Base-by-base conservation (phyloP, 2,113 vertebrate genomes). In the Nothocercus julius region DNA sequence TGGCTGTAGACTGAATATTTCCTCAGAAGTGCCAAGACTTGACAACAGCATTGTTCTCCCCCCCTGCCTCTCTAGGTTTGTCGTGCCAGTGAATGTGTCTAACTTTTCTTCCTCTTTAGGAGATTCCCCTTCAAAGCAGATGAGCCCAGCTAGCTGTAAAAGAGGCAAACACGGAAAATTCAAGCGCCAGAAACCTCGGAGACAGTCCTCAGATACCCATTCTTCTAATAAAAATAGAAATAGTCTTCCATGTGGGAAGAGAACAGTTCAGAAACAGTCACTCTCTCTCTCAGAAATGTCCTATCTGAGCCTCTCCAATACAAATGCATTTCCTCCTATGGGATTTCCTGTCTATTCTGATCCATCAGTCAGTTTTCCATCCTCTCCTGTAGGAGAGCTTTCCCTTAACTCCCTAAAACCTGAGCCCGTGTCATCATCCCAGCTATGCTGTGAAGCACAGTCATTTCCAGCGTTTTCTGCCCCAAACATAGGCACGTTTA, bases 101-200 rank as follows among this genome's bases (percentile, higher is more conserved):
- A 56, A 1, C 78, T 86, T 94, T 92, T 82, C 16, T 95, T 82
- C 28, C 38, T 86, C 32, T 53, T 34, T 62, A 98, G 98, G 98
- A 18, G 95, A 98, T 80, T 90, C 90, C 19, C 28, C 93, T 77
- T 92, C 96, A 56, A 97, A 75, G 64, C 98, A 96, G 28, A 68
- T 92, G 72, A 96, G 90, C 10, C 85, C 94, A 3, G 91, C 96
- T 13, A 96, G 91, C 21, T 95, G 92, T 90, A 98, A 96, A 94
- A 98, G 97, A 85, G 97, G 96, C 87, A 98, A 95, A 86, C 93
- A 59, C 20, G 97, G 96, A 84, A 98, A 97, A 94, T 97, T 97
- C 96, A 99, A 98, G 92, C 95, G 96, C 3, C 97, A 98, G 89
- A 99, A 98, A 92, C 95, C 95, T 22, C 98, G 96, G 11, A 95